Percentiles rank a stretch among this genome's conserved stretches.
Evolutionary conservation across 2,113 vertebrate genomes (phyloP).

Genomic region (Argyrosomus japonicus): DNA sequence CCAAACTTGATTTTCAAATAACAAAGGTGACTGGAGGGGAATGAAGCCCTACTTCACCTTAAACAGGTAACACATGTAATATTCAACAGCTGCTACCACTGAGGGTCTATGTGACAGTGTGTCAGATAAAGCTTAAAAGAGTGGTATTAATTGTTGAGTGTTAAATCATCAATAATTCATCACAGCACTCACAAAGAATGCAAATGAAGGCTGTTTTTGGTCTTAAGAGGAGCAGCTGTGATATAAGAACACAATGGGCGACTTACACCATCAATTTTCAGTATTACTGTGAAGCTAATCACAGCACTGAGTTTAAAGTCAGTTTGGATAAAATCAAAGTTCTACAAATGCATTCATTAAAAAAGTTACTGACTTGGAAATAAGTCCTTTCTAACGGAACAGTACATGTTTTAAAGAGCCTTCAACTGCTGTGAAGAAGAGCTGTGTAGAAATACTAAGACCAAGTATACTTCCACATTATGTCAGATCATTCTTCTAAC

Average conservation of each 20-base stretch:
- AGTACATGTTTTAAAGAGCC: not conserved
- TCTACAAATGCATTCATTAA: not conserved
- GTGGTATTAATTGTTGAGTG: conserved; percentile 41
- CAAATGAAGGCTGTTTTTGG: conserved; percentile 4
- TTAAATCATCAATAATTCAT: conserved; percentile 5
- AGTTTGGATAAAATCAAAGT: not conserved
- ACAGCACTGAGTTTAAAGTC: not conserved
- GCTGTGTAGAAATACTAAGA: not conserved
- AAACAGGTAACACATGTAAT: conserved; percentile 33
- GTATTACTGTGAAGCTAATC: not conserved
- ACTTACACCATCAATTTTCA: not conserved
- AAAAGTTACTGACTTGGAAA: not conserved
- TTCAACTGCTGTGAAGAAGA: not conserved
- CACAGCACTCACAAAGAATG: conserved; percentile 18
- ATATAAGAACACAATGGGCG: not conserved
- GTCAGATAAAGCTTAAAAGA: conserved; percentile 26
- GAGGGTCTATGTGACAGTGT: conserved; percentile 16
- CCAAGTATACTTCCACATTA: not conserved
- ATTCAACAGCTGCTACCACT: conserved; percentile 14
- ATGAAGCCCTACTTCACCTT: not conserved
- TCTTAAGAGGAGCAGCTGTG: not conserved
- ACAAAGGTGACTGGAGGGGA: not conserved
- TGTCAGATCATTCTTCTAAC: not conserved
- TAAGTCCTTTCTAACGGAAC: not conserved
- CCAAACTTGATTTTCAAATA: not conserved